These are phyloP conservation scores for Diploscapter pachys DNA, from an alignment of 1,140 invertebrate genomes.

Conservation along the genomic window DNA sequence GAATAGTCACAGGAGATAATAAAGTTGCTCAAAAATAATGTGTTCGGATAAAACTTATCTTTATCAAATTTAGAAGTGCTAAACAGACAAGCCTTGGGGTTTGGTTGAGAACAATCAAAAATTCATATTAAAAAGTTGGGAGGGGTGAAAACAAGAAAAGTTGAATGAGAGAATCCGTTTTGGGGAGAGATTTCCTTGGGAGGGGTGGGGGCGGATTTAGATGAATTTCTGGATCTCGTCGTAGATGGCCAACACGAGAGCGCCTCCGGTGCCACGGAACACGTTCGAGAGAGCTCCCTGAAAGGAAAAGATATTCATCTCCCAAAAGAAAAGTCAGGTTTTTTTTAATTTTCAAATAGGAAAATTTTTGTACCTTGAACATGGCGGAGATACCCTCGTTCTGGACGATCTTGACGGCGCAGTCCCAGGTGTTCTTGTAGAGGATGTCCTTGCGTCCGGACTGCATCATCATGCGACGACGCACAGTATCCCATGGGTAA, in stretches of 20 bases:
- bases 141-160: too few species aligned
- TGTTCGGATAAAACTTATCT: too few species aligned
- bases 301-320: too few species aligned
- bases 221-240: constrained; percentile 62
- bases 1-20: too few species aligned
- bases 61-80: too few species aligned
- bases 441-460: constrained; percentile 65
- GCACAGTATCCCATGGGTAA: constrained; percentile 67
- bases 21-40: too few species aligned
- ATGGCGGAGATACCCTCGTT: constrained; percentile 62
- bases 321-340: too few species aligned
- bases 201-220: neutral
- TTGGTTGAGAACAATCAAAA: too few species aligned
- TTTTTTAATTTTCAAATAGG: neutral
- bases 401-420: constrained; percentile 63
- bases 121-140: too few species aligned
- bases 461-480: constrained; percentile 65
- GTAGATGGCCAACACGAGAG: constrained; percentile 65
- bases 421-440: constrained; percentile 66
- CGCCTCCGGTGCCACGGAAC: constrained; percentile 62
- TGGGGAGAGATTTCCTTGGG: too few species aligned
- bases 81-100: too few species aligned
- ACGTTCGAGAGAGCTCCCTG: constrained; percentile 65
- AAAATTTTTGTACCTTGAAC: constrained; percentile 60
- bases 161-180: too few species aligned